Conservation (phyloP, 2,797 vertebrate genomes). For the Gallinago nigripennis region DNA sequence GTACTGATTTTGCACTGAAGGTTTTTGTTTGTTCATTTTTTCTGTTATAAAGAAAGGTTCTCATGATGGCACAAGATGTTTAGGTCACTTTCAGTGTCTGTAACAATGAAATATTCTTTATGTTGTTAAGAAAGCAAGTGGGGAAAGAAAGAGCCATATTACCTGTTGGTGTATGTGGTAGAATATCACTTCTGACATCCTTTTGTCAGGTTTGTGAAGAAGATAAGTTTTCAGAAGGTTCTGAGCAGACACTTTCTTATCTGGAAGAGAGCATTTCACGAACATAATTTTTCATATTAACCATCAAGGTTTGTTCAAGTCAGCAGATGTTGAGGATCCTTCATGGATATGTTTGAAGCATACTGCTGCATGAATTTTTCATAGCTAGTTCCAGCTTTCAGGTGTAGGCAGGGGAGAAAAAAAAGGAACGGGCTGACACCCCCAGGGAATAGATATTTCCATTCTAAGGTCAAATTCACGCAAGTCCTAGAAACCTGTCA, state of each 20-base stretch:
- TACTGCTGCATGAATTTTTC: slow-evolving; percentile 64
- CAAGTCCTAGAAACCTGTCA: slow-evolving; percentile 40
- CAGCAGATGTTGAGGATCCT: slow-evolving; percentile 57
- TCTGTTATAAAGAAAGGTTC: background rate
- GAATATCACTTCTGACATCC: background rate
- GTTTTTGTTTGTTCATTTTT: background rate
- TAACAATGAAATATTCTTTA: background rate
- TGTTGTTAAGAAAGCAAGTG: background rate
- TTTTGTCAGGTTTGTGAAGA: background rate
- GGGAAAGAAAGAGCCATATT: accelerated
- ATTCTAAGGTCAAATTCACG: slow-evolving; percentile 19
- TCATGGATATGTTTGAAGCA: slow-evolving; percentile 18
- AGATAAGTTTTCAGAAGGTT: background rate
- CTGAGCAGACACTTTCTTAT: background rate
- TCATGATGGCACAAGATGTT: background rate
- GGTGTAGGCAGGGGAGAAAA: background rate
- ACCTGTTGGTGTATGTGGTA: background rate
- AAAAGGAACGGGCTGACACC: background rate
- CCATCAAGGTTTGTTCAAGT: background rate
- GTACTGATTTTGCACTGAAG: background rate
- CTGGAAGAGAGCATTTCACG: background rate
- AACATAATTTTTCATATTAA: background rate
- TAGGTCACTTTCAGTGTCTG: background rate
- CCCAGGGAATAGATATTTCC: slow-evolving; percentile 25
- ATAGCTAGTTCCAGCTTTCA: slow-evolving; percentile 42